Evolutionary conservation across 2,797 vertebrate species (phyloP).

Genomic region (Triplophysa bombifrons): DNA sequence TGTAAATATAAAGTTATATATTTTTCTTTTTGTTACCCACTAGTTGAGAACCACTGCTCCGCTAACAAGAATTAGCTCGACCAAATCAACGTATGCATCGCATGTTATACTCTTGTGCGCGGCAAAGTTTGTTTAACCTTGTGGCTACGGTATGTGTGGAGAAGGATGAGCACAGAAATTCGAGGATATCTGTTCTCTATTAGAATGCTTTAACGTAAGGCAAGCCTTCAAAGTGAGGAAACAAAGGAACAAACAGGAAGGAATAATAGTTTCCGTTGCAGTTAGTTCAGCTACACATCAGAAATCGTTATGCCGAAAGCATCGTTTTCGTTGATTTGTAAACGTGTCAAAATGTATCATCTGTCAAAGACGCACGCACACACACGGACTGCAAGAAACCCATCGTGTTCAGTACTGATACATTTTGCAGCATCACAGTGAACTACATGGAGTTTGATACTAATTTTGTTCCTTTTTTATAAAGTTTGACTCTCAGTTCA

Average conservation of each 20-base stretch:
- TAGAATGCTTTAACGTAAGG: constrained; percentile 89
- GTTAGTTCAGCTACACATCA: constrained; percentile 83
- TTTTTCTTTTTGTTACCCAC: neutral
- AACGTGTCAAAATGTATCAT: constrained; percentile 95
- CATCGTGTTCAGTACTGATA: constrained; percentile 81
- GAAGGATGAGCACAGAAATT: constrained; percentile 94
- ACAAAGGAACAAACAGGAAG: constrained; percentile 78
- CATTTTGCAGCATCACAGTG: constrained; percentile 97
- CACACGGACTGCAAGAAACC: constrained; percentile 69
- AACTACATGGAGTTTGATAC: constrained; percentile 87
- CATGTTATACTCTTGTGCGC: neutral
- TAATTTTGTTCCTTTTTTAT: constrained; percentile 84
- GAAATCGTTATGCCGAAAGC: constrained; percentile 81
- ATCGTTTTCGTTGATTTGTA: constrained; percentile 72
- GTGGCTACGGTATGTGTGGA: constrained; percentile 51
- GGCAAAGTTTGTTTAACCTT: constrained; percentile 19
- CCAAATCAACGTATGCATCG: neutral
- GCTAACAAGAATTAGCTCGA: neutral
- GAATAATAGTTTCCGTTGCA: constrained; percentile 76
- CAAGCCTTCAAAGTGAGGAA: constrained; percentile 84
- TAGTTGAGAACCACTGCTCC: neutral
- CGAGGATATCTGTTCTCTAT: constrained; percentile 99
- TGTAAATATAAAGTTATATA: neutral
- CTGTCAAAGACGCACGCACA: constrained; percentile 71
- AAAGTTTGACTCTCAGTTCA: constrained; percentile 74